Evolutionary conservation across 1,140 invertebrate genomes (phyloP).

Genomic region (Hyphantria cunea): DNA sequence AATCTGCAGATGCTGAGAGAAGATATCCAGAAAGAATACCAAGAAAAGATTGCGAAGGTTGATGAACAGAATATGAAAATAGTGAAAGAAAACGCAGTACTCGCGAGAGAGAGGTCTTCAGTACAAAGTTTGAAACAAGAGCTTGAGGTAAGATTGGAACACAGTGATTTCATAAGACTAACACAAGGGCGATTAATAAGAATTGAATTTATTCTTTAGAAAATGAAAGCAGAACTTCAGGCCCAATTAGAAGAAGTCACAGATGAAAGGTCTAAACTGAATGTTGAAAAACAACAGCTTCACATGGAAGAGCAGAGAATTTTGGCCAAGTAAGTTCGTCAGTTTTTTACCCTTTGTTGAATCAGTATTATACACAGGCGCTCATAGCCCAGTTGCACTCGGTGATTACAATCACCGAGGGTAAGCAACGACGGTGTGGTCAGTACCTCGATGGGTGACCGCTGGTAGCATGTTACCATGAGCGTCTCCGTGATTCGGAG

Average conservation of each 20-base stretch:
- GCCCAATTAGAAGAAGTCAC: slow-evolving; percentile 68
- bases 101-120: slow-evolving; percentile 70
- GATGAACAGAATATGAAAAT: slow-evolving; percentile 65
- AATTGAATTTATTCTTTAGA: slow-evolving; percentile 42
- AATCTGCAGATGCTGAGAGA: slow-evolving; percentile 58
- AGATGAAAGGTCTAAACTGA: slow-evolving; percentile 66
- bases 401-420: too few species aligned
- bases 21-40: slow-evolving; percentile 70
- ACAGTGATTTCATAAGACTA: not conserved
- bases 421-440: too few species aligned
- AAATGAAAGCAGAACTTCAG: slow-evolving; percentile 70
- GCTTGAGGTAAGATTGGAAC: slow-evolving; percentile 55
- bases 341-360: not conserved
- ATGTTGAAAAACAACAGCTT: slow-evolving; percentile 68
- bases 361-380: not conserved
- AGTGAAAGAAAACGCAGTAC: slow-evolving; percentile 54
- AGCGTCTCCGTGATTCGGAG: too few species aligned
- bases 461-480: too few species aligned
- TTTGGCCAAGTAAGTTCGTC: slow-evolving; percentile 60
- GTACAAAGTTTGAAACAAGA: slow-evolving; percentile 66
- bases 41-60: slow-evolving; percentile 66
- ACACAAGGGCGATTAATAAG: not conserved
- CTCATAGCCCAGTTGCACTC: too few species aligned
- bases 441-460: too few species aligned
- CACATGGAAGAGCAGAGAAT: slow-evolving; percentile 72